These are phyloP conservation scores for Pseudotriccus pelzelni DNA, from an alignment of 2,797 vertebrate genomes.

Conservation along the genomic window DNA sequence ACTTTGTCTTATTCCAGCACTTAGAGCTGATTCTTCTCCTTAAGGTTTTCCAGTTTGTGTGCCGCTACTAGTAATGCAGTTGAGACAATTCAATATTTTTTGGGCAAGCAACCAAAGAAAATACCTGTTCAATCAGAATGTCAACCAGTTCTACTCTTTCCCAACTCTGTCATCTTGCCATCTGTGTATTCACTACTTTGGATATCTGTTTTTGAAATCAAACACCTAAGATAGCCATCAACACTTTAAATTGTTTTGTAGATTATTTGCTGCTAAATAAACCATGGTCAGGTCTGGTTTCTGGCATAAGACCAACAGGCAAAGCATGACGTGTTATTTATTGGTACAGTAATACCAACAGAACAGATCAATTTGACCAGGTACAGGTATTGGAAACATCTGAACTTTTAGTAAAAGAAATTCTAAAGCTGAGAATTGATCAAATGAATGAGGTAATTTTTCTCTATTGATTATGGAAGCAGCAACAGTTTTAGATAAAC, in stretches of 20 bases:
- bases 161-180: not conserved
- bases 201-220: not conserved
- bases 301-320: not conserved
- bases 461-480: accelerated
- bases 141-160: not conserved
- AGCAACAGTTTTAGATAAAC: not conserved
- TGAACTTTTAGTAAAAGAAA: not conserved
- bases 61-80: accelerated
- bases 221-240: not conserved
- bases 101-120: not conserved
- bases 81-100: not conserved
- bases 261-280: not conserved
- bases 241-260: not conserved
- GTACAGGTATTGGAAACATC: not conserved
- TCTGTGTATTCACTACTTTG: not conserved
- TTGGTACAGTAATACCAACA: not conserved
- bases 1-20: not conserved
- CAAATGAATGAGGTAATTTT: not conserved
- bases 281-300: not conserved
- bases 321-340: not conserved
- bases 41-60: not conserved
- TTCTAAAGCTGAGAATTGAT: not conserved
- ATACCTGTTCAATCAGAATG: not conserved
- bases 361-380: not conserved
- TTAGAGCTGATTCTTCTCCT: not conserved